Evolutionary conservation across 2,888 invertebrate species (phyloP).

Genomic region (Sarcophaga carnaria): DNA sequence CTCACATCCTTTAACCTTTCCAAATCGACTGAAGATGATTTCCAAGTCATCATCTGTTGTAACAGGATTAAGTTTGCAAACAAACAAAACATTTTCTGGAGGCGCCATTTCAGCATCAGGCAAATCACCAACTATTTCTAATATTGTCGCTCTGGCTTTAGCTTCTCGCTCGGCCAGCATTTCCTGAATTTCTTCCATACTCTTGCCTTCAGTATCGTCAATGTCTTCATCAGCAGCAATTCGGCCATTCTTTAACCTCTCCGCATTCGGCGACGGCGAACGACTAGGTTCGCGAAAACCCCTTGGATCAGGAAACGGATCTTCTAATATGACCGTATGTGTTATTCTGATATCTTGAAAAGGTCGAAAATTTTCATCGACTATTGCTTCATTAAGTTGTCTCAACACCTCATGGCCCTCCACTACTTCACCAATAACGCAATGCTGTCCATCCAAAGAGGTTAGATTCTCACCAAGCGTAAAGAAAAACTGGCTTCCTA

Average conservation of each 20-base stretch:
- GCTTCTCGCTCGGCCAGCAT: constrained; percentile 95
- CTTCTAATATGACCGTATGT: constrained; percentile 97
- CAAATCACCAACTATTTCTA: constrained; percentile 99
- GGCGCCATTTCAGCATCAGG: constrained; percentile 99
- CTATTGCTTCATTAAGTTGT: constrained; percentile 95
- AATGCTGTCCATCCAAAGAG: constrained; percentile 94
- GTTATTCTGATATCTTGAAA: constrained; percentile 98
- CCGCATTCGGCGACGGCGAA: constrained; percentile 94
- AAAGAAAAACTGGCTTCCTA: constrained; percentile 97
- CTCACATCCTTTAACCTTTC: constrained; percentile 95
- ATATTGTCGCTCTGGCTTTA: constrained; percentile 96
- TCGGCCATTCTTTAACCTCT: constrained; percentile 90
- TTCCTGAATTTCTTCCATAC: constrained; percentile 92
- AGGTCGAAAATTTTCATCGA: constrained; percentile 94
- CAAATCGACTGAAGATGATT: constrained; percentile 98
- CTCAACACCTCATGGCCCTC: constrained; percentile 92
- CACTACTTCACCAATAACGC: constrained; percentile 96
- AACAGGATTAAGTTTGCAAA: constrained; percentile 99
- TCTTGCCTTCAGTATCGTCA: constrained; percentile 93
- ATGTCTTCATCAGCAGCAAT: constrained; percentile 97
- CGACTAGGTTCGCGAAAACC: constrained; percentile 89
- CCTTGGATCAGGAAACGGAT: constrained; percentile 95
- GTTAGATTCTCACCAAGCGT: constrained; percentile 93
- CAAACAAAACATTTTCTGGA: constrained; percentile 99
- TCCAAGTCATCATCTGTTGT: constrained; percentile 98